These are phyloP conservation scores for Hozukius guyotensis DNA, from an alignment of 2,797 vertebrate genomes.

Conservation along the genomic window DNA sequence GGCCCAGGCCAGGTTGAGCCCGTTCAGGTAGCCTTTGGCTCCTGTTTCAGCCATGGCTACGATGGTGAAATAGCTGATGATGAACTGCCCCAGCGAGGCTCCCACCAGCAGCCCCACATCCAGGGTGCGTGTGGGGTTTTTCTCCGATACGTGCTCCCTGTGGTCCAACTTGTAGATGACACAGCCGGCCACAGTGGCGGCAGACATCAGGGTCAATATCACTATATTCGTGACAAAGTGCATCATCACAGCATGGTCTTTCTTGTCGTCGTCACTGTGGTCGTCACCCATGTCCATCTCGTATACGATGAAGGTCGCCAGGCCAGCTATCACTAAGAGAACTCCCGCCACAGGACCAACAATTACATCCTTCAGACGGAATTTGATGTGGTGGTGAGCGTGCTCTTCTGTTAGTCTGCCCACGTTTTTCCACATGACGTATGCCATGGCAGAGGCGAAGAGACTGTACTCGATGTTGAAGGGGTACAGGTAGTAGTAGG, in stretches of 20 bases:
- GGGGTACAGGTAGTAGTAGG: slow-evolving; percentile 94
- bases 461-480: slow-evolving; percentile 98
- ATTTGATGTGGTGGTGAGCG: slow-evolving; percentile 72
- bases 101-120: slow-evolving; percentile 93
- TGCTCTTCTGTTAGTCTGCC: slow-evolving; percentile 84
- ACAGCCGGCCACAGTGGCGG: slow-evolving; percentile 83
- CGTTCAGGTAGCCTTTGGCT: slow-evolving; percentile 77
- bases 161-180: slow-evolving; percentile 88
- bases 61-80: slow-evolving; percentile 93
- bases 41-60: slow-evolving; percentile 87
- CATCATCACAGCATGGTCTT: slow-evolving; percentile 81
- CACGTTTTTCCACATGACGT: slow-evolving; percentile 98
- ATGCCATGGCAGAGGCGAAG: slow-evolving; percentile 94
- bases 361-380: slow-evolving; percentile 81
- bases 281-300: slow-evolving; percentile 87
- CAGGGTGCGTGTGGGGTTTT: slow-evolving; percentile 93
- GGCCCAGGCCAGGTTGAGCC: slow-evolving; percentile 86
- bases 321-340: slow-evolving; percentile 83
- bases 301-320: slow-evolving; percentile 90
- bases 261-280: slow-evolving; percentile 30
- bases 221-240: slow-evolving; percentile 90
- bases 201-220: slow-evolving; percentile 88
- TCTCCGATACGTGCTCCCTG: slow-evolving; percentile 87
- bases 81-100: slow-evolving; percentile 91
- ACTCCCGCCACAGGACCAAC: slow-evolving; percentile 80